Evolutionary conservation across 92 coral and sea anemone species (phyloP), one percentile per base, ranked within the genome.

Genomic region (Epizoanthus ramosus): DNA sequence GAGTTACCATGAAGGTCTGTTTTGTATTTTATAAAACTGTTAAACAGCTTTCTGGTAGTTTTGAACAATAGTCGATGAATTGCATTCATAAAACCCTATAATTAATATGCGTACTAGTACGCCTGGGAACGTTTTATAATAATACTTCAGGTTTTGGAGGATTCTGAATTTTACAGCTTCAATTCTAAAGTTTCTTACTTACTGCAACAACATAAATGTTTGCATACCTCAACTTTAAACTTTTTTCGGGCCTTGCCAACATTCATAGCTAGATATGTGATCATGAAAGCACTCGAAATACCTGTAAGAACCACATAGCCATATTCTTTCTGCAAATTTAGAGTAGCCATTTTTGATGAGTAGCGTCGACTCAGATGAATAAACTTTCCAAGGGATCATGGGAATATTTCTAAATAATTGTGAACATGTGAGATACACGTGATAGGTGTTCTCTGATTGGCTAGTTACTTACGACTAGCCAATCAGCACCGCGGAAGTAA

Each of bases 251-350:
- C 98, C 79, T 80, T 91, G 3, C 94, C 95, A 76, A 95, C 98
- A 77, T 89, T 94, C 23, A 89, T 47, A 3, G 88, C 95, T 22
- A 95, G 73, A 86, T 93, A 95, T 39, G 85, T 50, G 6, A 95
- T 73, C 95, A 95, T 80, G 19, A 95, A 89, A 28, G 93, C 95
- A 21, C 98, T 90, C 5, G 98, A 91, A 83, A 93, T 86, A 24
- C 95, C 94, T 15, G 98, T 95, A 6, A 95, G 83, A 60, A 95
- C 88, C 24, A 95, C 98, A 81, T 91, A 95, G 13, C 98, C 98
- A 64, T 89, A 95, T 79, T 95, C 98, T 10, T 83, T 87, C 2
- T 93, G 89, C 53, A 95, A 14, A 19, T 53, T 68, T 0, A 95
- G 0, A 23, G 95, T 57, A 88, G 95, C 97, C 98, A 94, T 94